Base-by-base conservation (phyloP, 2,888 invertebrate genomes). In the Tribolium freemani region DNA sequence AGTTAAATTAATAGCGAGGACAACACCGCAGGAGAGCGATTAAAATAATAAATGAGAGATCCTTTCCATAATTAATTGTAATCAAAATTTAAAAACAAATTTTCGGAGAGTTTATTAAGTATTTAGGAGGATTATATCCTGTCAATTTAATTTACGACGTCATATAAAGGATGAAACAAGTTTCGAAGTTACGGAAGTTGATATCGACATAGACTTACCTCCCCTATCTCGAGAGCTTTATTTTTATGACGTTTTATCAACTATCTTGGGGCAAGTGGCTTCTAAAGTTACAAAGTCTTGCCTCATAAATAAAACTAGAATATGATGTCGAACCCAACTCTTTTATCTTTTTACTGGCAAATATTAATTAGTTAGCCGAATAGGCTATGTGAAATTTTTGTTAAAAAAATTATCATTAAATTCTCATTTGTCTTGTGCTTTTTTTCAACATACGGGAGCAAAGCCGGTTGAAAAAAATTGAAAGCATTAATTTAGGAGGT, bases 201-300 rank as follows among this genome's bases (percentile, higher is more conserved):
- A 38, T 38, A 38, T 38, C 38, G 38, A 38, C 38, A 38, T 38
- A 8, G 38, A 38, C 38, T 38, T 38, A 21, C 21, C 16, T 51
- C 51, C 51, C 51, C 54, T 30, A 31, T 56, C 54, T 56, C 13
- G 11, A 56, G 54, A 56, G 54, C 31, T 56, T 31, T 56, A 56
- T 56, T 56, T 56, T 56, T 56, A 56, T 56, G 54, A 31, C 54
- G 31, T 30, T 31, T 56, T 56, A 56, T 56, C 54, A 56, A 56
- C 54, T 31, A 56, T 56, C 10, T 31, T 8, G n/a, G 38, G n/a
- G 38, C 38, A 38, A 38, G 38, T 38, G 38, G 38, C 38, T 38
- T 38, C 38, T 38, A n/a, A 38, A 38, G 9, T 38, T 38, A n/a
- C 38, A n/a, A 26, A 26, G 38, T 51, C 51, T 21, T 20, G 11